A percentile compares a stretch with the other conserved stretches of the same genome.
Conservation (phyloP, 2,797 vertebrate species). For the Hippoglossus hippoglossus region DNA sequence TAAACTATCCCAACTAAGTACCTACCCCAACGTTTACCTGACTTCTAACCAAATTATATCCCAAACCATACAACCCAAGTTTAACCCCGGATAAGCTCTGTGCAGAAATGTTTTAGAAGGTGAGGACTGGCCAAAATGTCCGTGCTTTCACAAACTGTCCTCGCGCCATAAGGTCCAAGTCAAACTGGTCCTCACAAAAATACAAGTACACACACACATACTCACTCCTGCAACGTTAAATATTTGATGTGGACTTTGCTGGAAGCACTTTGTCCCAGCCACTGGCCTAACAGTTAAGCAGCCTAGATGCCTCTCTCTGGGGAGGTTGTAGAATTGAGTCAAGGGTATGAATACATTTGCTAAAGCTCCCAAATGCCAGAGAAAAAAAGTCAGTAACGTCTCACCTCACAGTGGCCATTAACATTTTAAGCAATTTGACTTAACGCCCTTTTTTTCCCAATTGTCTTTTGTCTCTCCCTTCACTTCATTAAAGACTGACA, state of each 20-base stretch:
- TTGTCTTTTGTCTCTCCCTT: not conserved
- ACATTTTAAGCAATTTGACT: too few species aligned
- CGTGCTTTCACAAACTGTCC: too few species aligned
- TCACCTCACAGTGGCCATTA: not conserved
- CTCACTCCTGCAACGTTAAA: slow-evolving; percentile 35
- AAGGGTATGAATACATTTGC: slow-evolving; percentile 25
- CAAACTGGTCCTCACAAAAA: not conserved
- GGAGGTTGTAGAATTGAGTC: slow-evolving; percentile 24
- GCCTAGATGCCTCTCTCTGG: slow-evolving; percentile 32
- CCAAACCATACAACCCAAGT: too few species aligned
- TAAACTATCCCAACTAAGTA: too few species aligned
- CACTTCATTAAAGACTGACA: not conserved
- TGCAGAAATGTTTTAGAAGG: too few species aligned
- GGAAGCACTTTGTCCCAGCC: slow-evolving; percentile 26
- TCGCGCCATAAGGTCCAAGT: too few species aligned
- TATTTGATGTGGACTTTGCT: slow-evolving; percentile 52
- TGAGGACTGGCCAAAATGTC: too few species aligned
- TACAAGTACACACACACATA: not conserved
- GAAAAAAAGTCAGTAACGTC: slow-evolving; percentile 13
- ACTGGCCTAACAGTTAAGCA: slow-evolving; percentile 22
- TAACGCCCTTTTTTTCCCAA: not conserved
- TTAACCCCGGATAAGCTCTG: too few species aligned
- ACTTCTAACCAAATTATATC: too few species aligned
- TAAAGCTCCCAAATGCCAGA: slow-evolving; percentile 21
- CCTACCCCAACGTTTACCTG: too few species aligned